Evolutionary conservation across 1,140 invertebrate genomes (phyloP), one percentile per base, ranked within the genome.

Genomic region (Luehdorfia chinensis): DNA sequence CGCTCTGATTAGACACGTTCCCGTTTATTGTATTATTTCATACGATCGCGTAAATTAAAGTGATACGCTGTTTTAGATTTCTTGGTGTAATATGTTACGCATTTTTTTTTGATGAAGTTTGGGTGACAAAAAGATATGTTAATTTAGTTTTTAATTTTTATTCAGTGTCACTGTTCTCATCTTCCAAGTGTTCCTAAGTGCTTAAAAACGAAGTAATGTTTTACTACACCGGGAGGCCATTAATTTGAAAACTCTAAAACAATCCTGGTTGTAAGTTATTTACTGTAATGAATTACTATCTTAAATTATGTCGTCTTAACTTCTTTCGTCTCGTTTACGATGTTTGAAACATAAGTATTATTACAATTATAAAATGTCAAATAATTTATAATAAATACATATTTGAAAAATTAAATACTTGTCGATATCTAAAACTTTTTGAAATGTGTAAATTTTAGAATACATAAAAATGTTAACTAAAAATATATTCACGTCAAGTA

Each of bases 1-100:
- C 70, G 66, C 51, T 62, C 60, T 50, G 68, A 51, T 39, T 61
- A 57, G 67, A 56, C 78, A 74, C 58, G 52, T 43, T 30, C 14
- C 16, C n/a, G 47, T 37, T 21, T 53, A 30, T 36, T 19, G n/a
- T n/a, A n/a, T 14, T 28, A 27, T 33, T 19, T 12, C 30, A 45
- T 49, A 15, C 48, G 47, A 46, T 27, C 32, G 25, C 31, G 30
- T n/a, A 16, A 39, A 45, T 33, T 6, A 39, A 47, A 51, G 51
- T 36, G 41, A 52, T 31, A 33, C 28, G 9, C n/a, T 7, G 34
- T 43, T 30, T 44, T 53, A n/a, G n/a, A n/a, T 23, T 37, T 23
- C 11, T 13, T 23, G 0, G 2, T 15, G n/a, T 16, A 5, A 7
- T 21, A 21, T 18, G 2, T 1, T 6, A 4, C 9, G 28, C 9